Evolutionary conservation across 1,140 invertebrate species (phyloP).

Genomic region (Aricia agestis): DNA sequence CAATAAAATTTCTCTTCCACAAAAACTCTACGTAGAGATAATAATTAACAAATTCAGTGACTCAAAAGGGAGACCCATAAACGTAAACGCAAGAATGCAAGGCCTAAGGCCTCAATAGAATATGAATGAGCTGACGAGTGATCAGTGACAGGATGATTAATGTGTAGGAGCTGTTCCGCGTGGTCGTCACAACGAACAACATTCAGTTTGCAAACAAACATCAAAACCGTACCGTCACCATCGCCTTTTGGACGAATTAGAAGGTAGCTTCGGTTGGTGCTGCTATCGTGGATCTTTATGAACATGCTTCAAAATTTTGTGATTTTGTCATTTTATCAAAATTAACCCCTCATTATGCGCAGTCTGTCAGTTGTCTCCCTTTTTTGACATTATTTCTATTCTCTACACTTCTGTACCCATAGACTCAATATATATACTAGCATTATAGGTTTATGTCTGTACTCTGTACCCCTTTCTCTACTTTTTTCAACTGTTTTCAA

Average conservation of each 20-base stretch:
- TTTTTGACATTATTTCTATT: too few relatives aligned
- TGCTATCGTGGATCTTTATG: not conserved
- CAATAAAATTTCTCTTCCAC: too few relatives aligned
- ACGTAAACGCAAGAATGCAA: not conserved
- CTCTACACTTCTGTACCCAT: too few relatives aligned
- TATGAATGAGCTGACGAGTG: slow-evolving; percentile 9
- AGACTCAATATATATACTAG: too few relatives aligned
- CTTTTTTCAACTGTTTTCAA: too few relatives aligned
- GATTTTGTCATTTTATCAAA: not conserved
- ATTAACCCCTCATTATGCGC: too few relatives aligned
- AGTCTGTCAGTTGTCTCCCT: too few relatives aligned
- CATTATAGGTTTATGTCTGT: too few relatives aligned
- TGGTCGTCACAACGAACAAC: slow-evolving; percentile 31
- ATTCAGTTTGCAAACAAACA: slow-evolving; percentile 4
- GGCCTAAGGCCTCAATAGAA: slow-evolving; percentile 5
- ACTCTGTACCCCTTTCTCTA: too few relatives aligned
- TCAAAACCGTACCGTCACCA: not conserved
- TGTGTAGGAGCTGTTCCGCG: slow-evolving; percentile 43
- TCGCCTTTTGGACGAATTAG: not conserved
- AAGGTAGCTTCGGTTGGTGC: not conserved
- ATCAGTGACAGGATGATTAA: not conserved
- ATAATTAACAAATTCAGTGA: not conserved
- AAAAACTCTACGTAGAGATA: not conserved
- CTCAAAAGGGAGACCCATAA: not conserved
- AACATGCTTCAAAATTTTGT: not conserved